phyloP scores from a whole-genome alignment of 2,113 vertebrate species.

The Garra rufa region DNA sequence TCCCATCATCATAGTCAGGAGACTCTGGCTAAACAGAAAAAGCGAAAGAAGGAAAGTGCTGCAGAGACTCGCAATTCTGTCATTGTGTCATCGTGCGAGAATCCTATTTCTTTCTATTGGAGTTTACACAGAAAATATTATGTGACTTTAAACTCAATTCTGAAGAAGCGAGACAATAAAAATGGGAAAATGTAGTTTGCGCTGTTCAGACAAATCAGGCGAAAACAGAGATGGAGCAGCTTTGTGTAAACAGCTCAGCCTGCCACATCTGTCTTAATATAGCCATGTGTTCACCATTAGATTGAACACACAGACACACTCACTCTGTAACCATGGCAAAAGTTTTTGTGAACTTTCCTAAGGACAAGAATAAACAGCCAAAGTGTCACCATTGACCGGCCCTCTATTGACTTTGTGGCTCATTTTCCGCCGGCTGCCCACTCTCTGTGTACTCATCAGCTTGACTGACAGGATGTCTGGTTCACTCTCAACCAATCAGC shows the following conservation, averaged over 20 bases:
- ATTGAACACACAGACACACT: neutral
- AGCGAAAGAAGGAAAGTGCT: neutral
- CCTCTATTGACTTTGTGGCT: constrained; percentile 47
- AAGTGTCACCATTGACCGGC: constrained; percentile 13
- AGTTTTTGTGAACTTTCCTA: constrained; percentile 32
- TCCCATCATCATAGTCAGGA: neutral
- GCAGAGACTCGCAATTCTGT: constrained; percentile 12
- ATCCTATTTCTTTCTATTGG: constrained; percentile 5
- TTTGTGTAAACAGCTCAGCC: constrained; percentile 23
- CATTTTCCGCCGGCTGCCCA: constrained; percentile 36
- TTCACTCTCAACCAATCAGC: constrained; percentile 42
- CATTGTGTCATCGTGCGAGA: neutral
- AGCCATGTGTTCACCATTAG: constrained; percentile 37
- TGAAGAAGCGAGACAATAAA: neutral
- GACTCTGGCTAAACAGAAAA: neutral
- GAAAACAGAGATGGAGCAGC: constrained; percentile 8
- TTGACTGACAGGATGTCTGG: constrained; percentile 33
- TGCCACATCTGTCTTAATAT: constrained; percentile 34
- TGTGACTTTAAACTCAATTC: constrained; percentile 30
- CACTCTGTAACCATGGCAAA: neutral
- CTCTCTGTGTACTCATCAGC: constrained; percentile 36
- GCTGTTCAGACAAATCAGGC: constrained; percentile 16
- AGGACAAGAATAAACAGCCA: constrained; percentile 35
- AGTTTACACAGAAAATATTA: constrained; percentile 26
- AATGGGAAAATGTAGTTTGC: constrained; percentile 1